Conservation (phyloP, 2,113 vertebrate species). For the Bubo scandiacus region DNA sequence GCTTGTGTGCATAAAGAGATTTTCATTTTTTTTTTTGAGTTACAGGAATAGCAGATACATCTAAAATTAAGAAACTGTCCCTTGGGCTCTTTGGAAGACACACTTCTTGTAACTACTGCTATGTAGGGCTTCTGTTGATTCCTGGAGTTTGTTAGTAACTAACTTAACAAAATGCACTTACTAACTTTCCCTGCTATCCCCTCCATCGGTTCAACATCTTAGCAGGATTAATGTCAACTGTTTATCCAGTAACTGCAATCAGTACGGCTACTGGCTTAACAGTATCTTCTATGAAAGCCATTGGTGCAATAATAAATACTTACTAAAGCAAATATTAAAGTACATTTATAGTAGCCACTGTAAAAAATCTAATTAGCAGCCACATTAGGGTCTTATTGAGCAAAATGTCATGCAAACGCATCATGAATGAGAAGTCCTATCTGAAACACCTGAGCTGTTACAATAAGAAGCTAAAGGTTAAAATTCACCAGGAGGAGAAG, state of each 20-base stretch:
- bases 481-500: not conserved
- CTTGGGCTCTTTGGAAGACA: not conserved
- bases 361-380: not conserved
- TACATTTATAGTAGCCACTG: not conserved
- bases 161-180: not conserved
- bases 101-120: not conserved
- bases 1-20: not conserved
- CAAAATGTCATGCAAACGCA: not conserved
- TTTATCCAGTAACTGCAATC: not conserved
- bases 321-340: not conserved
- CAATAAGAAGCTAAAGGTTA: not conserved
- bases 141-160: not conserved
- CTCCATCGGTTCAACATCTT: not conserved
- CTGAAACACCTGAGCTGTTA: not conserved
- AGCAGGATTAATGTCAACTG: not conserved
- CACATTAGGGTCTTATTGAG: not conserved
- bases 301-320: not conserved
- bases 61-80: not conserved
- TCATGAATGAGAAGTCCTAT: not conserved
- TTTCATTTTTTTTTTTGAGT: not conserved
- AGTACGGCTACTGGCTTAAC: not conserved
- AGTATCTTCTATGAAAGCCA: not conserved
- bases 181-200: not conserved
- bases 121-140: not conserved
- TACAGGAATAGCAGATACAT: not conserved